Evolutionary conservation across 2,113 vertebrate genomes (phyloP).

Genomic region (Loxodonta africana): DNA sequence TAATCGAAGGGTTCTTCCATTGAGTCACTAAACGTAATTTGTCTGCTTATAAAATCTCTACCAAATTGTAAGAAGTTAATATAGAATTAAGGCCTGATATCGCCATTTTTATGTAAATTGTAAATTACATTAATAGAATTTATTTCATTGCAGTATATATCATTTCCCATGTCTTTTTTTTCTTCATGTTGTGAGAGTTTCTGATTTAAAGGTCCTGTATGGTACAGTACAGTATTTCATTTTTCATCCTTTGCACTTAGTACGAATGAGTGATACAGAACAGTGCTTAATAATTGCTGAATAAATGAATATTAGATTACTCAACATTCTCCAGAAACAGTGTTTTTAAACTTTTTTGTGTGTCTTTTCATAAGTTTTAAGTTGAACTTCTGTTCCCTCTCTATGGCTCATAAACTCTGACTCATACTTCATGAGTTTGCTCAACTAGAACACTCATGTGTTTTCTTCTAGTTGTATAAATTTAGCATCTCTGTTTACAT

Average conservation of each 20-base stretch:
- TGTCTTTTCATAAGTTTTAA: background rate
- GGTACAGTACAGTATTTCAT: background rate
- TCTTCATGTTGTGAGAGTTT: background rate
- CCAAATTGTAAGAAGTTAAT: background rate
- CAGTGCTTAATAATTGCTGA: background rate
- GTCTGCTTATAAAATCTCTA: background rate
- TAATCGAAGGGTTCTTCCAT: background rate
- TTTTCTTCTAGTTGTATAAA: conserved; percentile 28
- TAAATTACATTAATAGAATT: background rate
- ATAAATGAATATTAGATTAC: background rate
- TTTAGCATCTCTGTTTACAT: conserved; percentile 30
- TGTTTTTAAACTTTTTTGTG: background rate
- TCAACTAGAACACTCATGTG: background rate
- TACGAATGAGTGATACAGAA: background rate
- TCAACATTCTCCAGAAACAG: background rate
- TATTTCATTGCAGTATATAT: background rate
- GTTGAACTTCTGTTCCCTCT: conserved; percentile 29
- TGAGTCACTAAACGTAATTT: background rate
- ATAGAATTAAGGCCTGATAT: background rate
- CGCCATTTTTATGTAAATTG: background rate
- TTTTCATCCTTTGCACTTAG: background rate
- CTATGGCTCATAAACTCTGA: background rate
- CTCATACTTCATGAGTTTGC: background rate
- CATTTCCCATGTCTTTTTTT: background rate
- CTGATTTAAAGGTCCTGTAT: background rate